A percentile compares a stretch with the other conserved stretches of the same genome.
phyloP scores from a whole-genome alignment of 2,797 vertebrate species.

The Toxotes lorentzi region DNA sequence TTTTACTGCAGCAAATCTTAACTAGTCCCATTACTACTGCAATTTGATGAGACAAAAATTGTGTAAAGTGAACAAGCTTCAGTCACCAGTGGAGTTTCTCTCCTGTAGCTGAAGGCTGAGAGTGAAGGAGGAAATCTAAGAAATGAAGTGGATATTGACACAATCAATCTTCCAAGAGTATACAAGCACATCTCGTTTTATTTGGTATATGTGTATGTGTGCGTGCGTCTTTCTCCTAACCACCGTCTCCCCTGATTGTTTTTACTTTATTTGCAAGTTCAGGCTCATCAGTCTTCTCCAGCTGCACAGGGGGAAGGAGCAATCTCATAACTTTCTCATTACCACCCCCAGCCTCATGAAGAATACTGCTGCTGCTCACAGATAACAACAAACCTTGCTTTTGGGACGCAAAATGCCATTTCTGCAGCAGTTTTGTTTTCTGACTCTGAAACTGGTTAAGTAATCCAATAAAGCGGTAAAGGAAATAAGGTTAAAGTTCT shows the following conservation, averaged over 20 bases:
- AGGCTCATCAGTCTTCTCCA: constrained; percentile 82
- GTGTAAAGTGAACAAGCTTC: constrained; percentile 16
- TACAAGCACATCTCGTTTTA: constrained; percentile 64
- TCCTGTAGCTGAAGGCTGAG: constrained; percentile 10
- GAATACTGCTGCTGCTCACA: constrained; percentile 55
- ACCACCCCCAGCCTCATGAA: constrained; percentile 71
- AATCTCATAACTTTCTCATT: constrained; percentile 88
- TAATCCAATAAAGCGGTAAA: constrained; percentile 51
- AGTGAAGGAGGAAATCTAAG: constrained; percentile 24
- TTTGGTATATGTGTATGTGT: constrained; percentile 22
- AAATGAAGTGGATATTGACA: constrained; percentile 77
- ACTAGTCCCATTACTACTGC: neutral
- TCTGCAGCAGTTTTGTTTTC: constrained; percentile 53
- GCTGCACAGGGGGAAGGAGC: constrained; percentile 22
- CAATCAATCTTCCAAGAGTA: constrained; percentile 77
- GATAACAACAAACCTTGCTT: constrained; percentile 59
- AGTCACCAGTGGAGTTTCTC: constrained; percentile 27
- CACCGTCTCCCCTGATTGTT: constrained; percentile 62
- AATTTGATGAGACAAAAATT: constrained; percentile 10
- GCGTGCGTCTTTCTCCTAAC: constrained; percentile 14
- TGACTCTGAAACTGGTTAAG: constrained; percentile 64
- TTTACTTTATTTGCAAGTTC: constrained; percentile 85
- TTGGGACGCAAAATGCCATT: constrained; percentile 67
- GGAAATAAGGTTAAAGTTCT: constrained; percentile 70
- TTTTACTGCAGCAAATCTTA: constrained; percentile 24